Percentiles rank a stretch among this genome's conserved stretches.
phyloP scores from a whole-genome alignment of 2,113 vertebrate genomes.

The Macaca nemestrina region DNA sequence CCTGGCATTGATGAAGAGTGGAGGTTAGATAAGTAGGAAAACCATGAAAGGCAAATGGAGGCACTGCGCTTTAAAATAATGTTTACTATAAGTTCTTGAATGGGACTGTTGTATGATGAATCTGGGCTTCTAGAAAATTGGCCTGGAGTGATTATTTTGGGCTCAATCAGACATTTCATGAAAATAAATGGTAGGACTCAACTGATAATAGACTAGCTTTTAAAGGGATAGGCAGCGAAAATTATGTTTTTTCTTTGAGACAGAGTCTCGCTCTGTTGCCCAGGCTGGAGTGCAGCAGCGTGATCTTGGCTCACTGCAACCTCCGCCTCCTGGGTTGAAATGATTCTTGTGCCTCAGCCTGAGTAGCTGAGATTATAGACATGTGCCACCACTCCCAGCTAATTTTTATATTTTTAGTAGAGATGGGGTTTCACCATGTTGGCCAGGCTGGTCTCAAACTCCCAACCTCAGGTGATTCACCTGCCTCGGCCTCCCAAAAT shows the following conservation, averaged over 20 bases:
- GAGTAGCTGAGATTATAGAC: too few species aligned
- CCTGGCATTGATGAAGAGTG: background rate
- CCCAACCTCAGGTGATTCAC: too few species aligned
- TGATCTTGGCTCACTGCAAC: too few species aligned
- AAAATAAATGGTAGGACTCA: constrained; percentile 17
- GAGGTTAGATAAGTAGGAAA: background rate
- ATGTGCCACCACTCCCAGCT: too few species aligned
- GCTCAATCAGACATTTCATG: background rate
- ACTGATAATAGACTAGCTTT: constrained; percentile 16
- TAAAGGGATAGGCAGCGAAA: background rate
- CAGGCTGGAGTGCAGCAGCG: too few species aligned
- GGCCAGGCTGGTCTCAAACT: too few species aligned
- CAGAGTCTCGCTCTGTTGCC: too few species aligned
- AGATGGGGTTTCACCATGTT: too few species aligned
- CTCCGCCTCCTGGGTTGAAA: too few species aligned
- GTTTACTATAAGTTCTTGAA: constrained; percentile 16
- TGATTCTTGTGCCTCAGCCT: too few species aligned
- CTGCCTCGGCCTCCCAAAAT: too few species aligned
- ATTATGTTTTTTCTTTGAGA: background rate
- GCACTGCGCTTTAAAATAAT: constrained; percentile 25
- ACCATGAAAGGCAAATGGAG: background rate
- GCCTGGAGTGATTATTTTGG: background rate
- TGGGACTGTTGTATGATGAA: background rate
- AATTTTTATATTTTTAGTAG: too few species aligned
- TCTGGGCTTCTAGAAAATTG: background rate